Base-by-base conservation (phyloP, 1,140 invertebrate genomes). In the Drosophila lacteicornis region DNA sequence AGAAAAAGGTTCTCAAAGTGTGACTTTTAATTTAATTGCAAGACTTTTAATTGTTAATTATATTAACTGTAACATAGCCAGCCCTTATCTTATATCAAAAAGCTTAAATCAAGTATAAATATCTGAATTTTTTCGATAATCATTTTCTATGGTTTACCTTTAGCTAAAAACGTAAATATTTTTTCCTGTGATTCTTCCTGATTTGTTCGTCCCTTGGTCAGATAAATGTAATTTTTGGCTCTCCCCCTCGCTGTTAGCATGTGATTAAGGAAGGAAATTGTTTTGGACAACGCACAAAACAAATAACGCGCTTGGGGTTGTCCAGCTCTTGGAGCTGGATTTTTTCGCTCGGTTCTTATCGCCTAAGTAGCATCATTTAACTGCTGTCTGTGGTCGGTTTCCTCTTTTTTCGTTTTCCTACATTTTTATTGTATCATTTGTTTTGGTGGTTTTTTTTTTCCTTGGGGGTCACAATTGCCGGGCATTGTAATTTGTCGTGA, bases 181-280 rank as follows among this genome's bases (percentile, higher is more conserved):
- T 74, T 79, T 75, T 76, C 70, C 56, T 74, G 59, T 36, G 46
- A 65, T 4, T 63, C 50, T 65, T 58, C 43, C 51, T 74, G 80
- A 80, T 87, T 87, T 87, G 73, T 87, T 87, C 71, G 46, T 49
- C 79, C 65, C 30, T 59, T 62, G 84, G 76, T 70, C 77, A 88
- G 84, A 87, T 87, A 87, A 87, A 87, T 87, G 76, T 69, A 84
- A 87, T 87, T 88, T 88, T 78, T 56, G 77, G 66, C 15, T 43
- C n/a, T 42, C 30, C 67, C 36, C 53, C 38, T 67, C 73, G 74
- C 74, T 66, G 80, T 75, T 87, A 78, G 84, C 82, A 71, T 81
- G 85, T 91, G 90, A 91, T 91, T 91, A 91, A 90, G 90, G 90
- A 91, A 91, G 90, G 90, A 91, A 91, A 91, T 91, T 91, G 90